Evolutionary conservation across 1,140 invertebrate species (phyloP).

Genomic region (Drosophila kurseongensis): DNA sequence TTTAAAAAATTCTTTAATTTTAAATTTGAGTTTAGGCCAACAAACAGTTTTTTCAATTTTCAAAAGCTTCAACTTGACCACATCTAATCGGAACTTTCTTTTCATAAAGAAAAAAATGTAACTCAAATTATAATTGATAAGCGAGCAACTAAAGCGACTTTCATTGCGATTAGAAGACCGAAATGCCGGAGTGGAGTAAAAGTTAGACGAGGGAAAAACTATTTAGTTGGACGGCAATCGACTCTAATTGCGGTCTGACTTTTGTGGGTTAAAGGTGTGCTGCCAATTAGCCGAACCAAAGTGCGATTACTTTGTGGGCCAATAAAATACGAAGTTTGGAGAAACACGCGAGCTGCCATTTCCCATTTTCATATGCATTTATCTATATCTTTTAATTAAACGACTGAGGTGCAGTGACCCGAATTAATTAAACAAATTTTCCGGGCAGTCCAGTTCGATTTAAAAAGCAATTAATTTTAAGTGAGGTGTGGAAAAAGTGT

Average conservation of each 20-base stretch:
- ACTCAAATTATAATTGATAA: constrained; percentile 53
- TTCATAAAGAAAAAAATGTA: constrained; percentile 19
- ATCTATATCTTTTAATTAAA: constrained; percentile 46
- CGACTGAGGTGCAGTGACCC: constrained; percentile 20
- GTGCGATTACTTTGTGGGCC: constrained; percentile 48
- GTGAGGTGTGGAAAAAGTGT: constrained; percentile 20
- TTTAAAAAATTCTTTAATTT: neutral
- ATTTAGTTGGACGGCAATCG: constrained; percentile 51
- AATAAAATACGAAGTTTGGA: constrained; percentile 27
- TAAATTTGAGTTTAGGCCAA: neutral
- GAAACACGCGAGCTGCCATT: constrained; percentile 45
- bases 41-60: neutral
- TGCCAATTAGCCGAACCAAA: constrained; percentile 57
- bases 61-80: neutral
- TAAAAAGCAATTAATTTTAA: constrained; percentile 31
- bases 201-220: constrained; percentile 32
- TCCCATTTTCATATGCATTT: constrained; percentile 26
- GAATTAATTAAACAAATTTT: constrained; percentile 62
- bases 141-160: constrained; percentile 45
- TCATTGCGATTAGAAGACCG: constrained; percentile 61
- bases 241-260: constrained; percentile 53
- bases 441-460: constrained; percentile 9
- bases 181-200: constrained; percentile 36
- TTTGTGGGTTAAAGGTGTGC: constrained; percentile 66
- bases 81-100: constrained; percentile 22